Conservation (phyloP, 1,140 invertebrate genomes). For the Diorhabda sublineata region DNA sequence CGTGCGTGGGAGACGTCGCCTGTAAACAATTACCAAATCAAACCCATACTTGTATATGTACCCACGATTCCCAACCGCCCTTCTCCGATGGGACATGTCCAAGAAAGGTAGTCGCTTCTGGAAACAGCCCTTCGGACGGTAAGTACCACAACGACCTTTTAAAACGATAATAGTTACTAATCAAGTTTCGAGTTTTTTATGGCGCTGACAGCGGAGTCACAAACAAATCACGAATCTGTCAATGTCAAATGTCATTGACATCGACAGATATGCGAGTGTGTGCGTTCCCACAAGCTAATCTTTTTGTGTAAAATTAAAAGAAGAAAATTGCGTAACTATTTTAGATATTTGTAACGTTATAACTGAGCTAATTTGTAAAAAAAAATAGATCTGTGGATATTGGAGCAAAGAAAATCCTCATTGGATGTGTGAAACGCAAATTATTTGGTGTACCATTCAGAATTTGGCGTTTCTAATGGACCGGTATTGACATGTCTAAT, state of each 20-base stretch:
- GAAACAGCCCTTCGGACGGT: not conserved
- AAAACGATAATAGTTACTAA: too few species aligned
- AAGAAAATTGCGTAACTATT: not conserved
- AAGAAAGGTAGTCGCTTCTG: constrained; percentile 41
- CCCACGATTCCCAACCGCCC: constrained; percentile 57
- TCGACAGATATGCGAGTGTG: not conserved
- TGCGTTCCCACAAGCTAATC: not conserved
- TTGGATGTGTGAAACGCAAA: too few species aligned
- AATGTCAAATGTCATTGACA: too few species aligned
- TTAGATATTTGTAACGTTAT: not conserved
- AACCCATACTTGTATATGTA: constrained; percentile 61
- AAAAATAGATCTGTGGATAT: too few species aligned
- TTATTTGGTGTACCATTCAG: too few species aligned
- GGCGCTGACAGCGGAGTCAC: too few species aligned
- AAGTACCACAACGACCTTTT: not conserved
- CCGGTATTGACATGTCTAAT: too few species aligned
- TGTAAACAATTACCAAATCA: constrained; percentile 48
- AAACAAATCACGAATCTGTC: too few species aligned
- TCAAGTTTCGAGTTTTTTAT: too few species aligned
- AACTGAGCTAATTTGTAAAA: not conserved
- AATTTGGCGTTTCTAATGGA: too few species aligned
- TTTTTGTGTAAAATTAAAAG: not conserved
- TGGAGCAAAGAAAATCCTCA: too few species aligned
- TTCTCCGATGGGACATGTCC: constrained; percentile 61
- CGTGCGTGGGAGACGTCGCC: constrained; percentile 62